Base-by-base conservation (phyloP, 2,113 vertebrate species). In the Ahaetulla prasina region DNA sequence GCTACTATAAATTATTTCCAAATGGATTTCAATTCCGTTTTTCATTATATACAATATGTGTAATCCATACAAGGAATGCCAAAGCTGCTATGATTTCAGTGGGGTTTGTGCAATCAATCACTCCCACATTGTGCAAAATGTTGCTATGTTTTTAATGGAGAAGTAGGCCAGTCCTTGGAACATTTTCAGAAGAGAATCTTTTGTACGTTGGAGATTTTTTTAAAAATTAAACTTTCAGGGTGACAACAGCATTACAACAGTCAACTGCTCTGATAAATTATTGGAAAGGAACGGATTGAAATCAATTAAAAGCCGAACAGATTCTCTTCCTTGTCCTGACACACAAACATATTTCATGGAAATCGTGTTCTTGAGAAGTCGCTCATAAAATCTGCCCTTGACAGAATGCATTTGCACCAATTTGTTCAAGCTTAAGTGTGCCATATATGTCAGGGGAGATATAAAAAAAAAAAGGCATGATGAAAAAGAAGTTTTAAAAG, bases 401-500 rank as follows among this genome's bases (percentile, higher is more conserved):
- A 87, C 85, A 43, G 39, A 49, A 85, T 16, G 53, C 89, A 53
- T 49, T 39, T 8, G 53, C 52, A 60, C 20, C 63, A 85, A 9
- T 45, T 89, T 45, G 10, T 39, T 89, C n/a, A 80, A 68, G 63
- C 25, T 53, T 43, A 84, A 89, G 45, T 85, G 22, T 89, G 57
- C 53, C 1, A 0, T 60, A 9, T 50, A 50, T 43, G 43, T 63
- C 14, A 88, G 35, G 20, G 20, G 27, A 60, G 80, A 22, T 74
- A 4, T 6, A 25, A 9, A 53, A 20, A 53, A 53, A n/a, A 68
- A 91, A 57, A 89, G 53, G 68, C 23, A 74, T 55, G 68, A 91
- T 92, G 84, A 27, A 93, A 93, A 60, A 85, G 47, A 87, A 55
- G 53, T 90, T 93, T 93, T 92, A 53, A 88, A 92, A 95, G 95